Conservation (phyloP, 2,888 invertebrate species). For the Xanthia togata region DNA sequence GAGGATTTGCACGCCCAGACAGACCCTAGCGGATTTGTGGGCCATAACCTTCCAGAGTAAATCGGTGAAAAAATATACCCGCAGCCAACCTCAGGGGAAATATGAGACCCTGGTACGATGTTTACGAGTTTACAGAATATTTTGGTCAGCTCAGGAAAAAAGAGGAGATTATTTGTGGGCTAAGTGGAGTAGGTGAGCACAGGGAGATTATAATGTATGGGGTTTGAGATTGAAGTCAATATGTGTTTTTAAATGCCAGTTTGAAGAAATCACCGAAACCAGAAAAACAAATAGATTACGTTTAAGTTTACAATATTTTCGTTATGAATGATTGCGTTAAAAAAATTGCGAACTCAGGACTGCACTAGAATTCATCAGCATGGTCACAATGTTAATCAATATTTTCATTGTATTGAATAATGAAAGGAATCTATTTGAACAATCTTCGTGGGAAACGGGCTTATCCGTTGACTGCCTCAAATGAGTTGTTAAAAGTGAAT, state of each 20-base stretch:
- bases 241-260: background rate
- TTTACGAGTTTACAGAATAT: conserved; percentile 60
- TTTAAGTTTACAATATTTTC: too few species aligned
- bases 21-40: conserved; percentile 57
- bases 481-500: background rate
- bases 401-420: background rate
- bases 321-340: too few species aligned
- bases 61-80: conserved; percentile 65
- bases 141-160: conserved; percentile 36
- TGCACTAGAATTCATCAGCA: background rate
- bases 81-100: conserved; percentile 63
- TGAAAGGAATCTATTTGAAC: background rate
- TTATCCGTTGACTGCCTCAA: background rate
- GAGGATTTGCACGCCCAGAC: conserved; percentile 55
- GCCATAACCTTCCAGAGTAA: conserved; percentile 62
- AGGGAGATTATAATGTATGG: background rate
- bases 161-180: conserved; percentile 22
- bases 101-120: conserved; percentile 49
- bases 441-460: background rate
- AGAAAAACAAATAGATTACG: too few species aligned
- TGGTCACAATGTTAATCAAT: background rate
- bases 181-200: conserved; percentile 14
- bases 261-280: too few species aligned
- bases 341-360: background rate
- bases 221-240: background rate